Percentiles rank a stretch among this genome's conserved stretches.
phyloP scores from a whole-genome alignment of 1,140 invertebrate genomes.

The Lineus longissimus region DNA sequence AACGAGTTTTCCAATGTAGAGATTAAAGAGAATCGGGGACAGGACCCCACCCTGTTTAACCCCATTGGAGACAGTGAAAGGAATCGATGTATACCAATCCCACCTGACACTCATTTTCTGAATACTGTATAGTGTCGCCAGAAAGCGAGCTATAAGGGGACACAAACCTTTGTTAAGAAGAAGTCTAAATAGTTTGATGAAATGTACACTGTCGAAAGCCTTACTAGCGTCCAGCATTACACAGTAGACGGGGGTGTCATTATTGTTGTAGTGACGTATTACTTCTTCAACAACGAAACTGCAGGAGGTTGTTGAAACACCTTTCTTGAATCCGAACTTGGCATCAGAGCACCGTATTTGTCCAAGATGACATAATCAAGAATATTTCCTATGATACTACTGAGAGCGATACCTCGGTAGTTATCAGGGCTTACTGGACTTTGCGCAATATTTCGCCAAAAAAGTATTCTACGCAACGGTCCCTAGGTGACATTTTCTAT shows the following conservation, averaged over 20 bases:
- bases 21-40: neutral
- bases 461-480: too few relatives aligned
- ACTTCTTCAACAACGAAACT: neutral
- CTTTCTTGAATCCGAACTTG: neutral
- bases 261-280: neutral
- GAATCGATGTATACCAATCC: neutral
- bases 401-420: too few relatives aligned
- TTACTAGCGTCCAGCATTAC: neutral
- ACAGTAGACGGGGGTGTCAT: neutral
- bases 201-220: neutral
- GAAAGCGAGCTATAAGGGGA: too few relatives aligned
- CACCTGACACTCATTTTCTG: neutral
- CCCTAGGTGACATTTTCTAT: too few relatives aligned
- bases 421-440: too few relatives aligned
- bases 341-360: too few relatives aligned
- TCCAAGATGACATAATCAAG: too few relatives aligned
- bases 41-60: neutral
- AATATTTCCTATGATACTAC: too few relatives aligned
- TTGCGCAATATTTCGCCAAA: too few relatives aligned
- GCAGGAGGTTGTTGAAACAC: neutral
- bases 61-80: too few relatives aligned
- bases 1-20: neutral
- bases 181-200: too few relatives aligned
- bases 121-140: neutral
- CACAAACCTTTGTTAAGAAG: too few relatives aligned